These are phyloP conservation scores for Polyommatus iphigenia DNA, from an alignment of 2,888 invertebrate genomes.

Conservation along the genomic window DNA sequence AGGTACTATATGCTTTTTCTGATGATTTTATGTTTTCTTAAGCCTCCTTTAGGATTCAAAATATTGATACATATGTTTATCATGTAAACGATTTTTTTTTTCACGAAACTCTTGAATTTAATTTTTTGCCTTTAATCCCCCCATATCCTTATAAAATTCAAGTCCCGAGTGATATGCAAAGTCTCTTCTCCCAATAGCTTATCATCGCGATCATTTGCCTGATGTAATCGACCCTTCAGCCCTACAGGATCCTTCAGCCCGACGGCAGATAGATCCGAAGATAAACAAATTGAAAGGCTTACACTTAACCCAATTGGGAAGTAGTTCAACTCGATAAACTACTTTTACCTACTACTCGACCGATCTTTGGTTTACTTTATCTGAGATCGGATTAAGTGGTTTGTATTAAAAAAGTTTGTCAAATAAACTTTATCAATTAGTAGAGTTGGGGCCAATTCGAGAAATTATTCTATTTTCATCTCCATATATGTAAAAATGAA, in stretches of 20 bases:
- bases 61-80: too few relatives aligned
- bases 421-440: neutral
- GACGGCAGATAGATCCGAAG: constrained; percentile 5
- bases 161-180: too few relatives aligned
- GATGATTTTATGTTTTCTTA: too few relatives aligned
- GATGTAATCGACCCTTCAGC: neutral
- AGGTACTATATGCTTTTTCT: too few relatives aligned
- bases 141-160: too few relatives aligned
- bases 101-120: too few relatives aligned
- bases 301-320: constrained; percentile 29
- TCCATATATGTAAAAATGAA: too few relatives aligned
- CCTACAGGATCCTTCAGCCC: constrained; percentile 9
- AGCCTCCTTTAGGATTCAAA: too few relatives aligned
- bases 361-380: constrained; percentile 20
- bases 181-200: neutral
- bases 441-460: neutral
- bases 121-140: too few relatives aligned
- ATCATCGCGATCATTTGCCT: neutral
- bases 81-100: too few relatives aligned
- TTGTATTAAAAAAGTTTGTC: constrained; percentile 9
- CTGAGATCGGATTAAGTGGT: constrained; percentile 21
- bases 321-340: constrained; percentile 24
- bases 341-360: constrained; percentile 16
- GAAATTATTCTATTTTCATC: neutral
- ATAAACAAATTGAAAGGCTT: constrained; percentile 28